Base-by-base conservation (phyloP, 2,888 invertebrate species). In the Caenorhabditis angaria region DNA sequence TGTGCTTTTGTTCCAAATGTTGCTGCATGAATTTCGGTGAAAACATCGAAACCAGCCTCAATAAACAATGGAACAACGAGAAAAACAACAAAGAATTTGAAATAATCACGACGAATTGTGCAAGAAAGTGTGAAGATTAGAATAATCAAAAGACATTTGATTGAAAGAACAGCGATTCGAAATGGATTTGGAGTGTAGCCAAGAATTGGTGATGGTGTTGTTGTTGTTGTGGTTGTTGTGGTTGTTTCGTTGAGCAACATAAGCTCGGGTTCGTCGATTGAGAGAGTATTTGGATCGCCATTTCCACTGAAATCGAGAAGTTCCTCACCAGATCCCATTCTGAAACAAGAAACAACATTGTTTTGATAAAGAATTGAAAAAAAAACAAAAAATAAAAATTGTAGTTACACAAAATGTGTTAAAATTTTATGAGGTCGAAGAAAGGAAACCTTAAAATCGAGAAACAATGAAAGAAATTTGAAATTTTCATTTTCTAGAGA, bases 41-140 rank as follows among this genome's bases (percentile, higher is more conserved):
- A 78, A 35, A 78, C 65, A 50, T 78, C 78, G 41, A 76, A 76
- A 24, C 69, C 78, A 28, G 70, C 63, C 54, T 78, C 78, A 24
- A 76, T 61, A 41, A 78, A 70, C 2, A 78, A 65, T 22, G 78
- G 78, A 28, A 76, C 32, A 14, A 73, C 47, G 5, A 78, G 53
- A 47, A 73, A 68, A 6, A 76, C 25, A 6, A 71, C 76, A 51
- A 78, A 76, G 32, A 64, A 65, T 41, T 76, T 76, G 54, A 78
- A 60, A 67, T 67, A 78, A 47, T 78, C 78, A 24, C 73, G 41
- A n/a, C 76, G 66, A 41, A 76, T 71, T 0, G 71, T 72, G 59
- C 68, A 68, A 0, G 75, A 65, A 0, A 78, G 20, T 5, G 65
- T 65, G 65, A 70, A 58, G 0, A 76, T 41, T 5, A 78, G 67